phyloP scores from a whole-genome alignment of 64 coral and sea anemone species.

The Cladopsammia gracilis region DNA sequence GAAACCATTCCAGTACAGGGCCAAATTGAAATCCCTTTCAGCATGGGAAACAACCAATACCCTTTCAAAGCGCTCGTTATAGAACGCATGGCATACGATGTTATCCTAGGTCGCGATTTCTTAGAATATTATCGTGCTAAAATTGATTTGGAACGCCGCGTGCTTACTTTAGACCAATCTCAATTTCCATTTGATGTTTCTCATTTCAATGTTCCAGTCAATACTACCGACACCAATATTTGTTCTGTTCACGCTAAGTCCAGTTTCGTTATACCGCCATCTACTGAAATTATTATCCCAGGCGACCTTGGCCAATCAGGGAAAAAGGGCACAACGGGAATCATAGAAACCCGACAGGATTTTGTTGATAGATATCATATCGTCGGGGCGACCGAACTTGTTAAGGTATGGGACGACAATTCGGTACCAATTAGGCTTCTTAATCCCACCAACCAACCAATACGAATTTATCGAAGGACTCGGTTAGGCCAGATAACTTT shows the following conservation, averaged over 20 bases:
- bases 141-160: neutral
- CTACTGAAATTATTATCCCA: too few species aligned
- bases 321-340: neutral
- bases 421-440: constrained; percentile 10
- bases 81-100: constrained; percentile 34
- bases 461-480: neutral
- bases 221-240: too few species aligned
- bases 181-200: too few species aligned
- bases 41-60: neutral
- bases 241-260: too few species aligned
- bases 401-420: neutral
- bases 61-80: neutral
- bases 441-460: neutral
- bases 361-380: constrained; percentile 1
- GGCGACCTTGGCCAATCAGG: too few species aligned
- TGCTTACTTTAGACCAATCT: neutral
- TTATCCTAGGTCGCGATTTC: constrained; percentile 26
- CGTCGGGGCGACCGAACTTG: neutral
- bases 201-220: too few species aligned
- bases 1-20: constrained; percentile 18
- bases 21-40: neutral
- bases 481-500: neutral
- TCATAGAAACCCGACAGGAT: neutral
- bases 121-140: neutral
- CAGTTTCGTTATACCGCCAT: too few species aligned